Evolutionary conservation across 2,797 vertebrate species (phyloP).

Genomic region (Crocodylus rhombifer): DNA sequence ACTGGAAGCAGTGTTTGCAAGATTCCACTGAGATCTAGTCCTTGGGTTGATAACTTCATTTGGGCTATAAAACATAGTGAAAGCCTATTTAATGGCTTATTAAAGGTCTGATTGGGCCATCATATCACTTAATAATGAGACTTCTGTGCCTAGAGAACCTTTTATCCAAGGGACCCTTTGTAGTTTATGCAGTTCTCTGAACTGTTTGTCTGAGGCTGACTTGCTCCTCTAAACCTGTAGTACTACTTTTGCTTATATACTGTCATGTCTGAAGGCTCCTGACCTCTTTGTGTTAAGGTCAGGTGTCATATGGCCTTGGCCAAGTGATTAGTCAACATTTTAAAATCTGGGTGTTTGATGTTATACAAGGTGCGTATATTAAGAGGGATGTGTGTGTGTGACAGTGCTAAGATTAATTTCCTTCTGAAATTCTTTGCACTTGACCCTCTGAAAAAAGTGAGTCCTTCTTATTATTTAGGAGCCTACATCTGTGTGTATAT

Average conservation of each 20-base stretch:
- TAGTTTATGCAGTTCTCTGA: rapidly evolving
- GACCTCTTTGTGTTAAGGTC: neutral
- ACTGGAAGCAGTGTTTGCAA: too few relatives aligned
- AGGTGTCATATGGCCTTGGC: neutral
- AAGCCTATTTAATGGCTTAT: neutral
- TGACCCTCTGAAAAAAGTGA: constrained; percentile 7
- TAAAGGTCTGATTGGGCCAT: neutral
- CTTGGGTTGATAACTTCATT: neutral
- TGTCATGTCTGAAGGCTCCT: neutral
- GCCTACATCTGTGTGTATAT: neutral
- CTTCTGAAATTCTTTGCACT: neutral
- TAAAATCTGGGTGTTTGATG: neutral
- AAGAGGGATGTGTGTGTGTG: neutral
- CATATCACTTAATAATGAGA: neutral
- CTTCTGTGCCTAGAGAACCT: neutral
- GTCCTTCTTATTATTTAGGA: constrained; percentile 49
- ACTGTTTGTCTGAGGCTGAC: neutral
- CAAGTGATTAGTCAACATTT: constrained; percentile 18
- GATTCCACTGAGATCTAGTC: neutral
- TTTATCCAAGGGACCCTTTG: rapidly evolving
- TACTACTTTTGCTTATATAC: neutral
- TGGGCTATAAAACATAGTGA: neutral
- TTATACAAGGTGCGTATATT: neutral
- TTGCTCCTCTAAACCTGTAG: neutral
- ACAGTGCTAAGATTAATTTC: too few relatives aligned